A percentile compares a stretch with the other conserved stretches of the same genome.
These are phyloP conservation scores for Pseudomugil tenellus DNA, from an alignment of 2,797 vertebrate species.

Conservation along the genomic window DNA sequence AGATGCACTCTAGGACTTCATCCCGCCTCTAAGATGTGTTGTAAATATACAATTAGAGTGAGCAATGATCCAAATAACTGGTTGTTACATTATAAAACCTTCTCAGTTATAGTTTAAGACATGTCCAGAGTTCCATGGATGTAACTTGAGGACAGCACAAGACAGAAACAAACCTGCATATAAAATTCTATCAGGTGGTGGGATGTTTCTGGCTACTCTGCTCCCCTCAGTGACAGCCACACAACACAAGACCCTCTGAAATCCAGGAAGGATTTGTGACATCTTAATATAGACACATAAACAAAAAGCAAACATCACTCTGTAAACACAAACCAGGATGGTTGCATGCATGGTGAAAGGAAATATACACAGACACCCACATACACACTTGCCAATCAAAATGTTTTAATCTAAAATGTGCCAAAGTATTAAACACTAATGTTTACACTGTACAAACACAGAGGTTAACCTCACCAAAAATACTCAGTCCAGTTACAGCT, in stretches of 20 bases:
- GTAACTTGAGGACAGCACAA: background rate
- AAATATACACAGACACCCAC: background rate
- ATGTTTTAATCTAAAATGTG: slow-evolving; percentile 31
- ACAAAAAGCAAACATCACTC: background rate
- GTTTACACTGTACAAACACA: background rate
- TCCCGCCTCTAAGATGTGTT: no score
- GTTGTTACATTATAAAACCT: background rate
- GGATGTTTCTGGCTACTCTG: background rate
- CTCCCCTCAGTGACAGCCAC: background rate
- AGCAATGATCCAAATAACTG: background rate
- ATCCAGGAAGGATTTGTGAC: background rate
- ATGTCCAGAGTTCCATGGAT: background rate
- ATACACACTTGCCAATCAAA: background rate
- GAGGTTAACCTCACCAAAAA: background rate
- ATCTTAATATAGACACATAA: background rate
- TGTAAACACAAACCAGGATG: background rate
- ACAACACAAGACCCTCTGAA: background rate
- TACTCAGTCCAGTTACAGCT: background rate
- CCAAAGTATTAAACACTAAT: background rate
- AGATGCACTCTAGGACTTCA: background rate
- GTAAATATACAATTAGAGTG: no score
- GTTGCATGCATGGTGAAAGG: background rate
- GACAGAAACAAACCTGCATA: background rate
- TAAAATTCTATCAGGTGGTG: background rate
- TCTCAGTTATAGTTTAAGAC: background rate